Conservation (phyloP, 64 coral and sea anemone genomes). For the Stylophora pistillata region DNA sequence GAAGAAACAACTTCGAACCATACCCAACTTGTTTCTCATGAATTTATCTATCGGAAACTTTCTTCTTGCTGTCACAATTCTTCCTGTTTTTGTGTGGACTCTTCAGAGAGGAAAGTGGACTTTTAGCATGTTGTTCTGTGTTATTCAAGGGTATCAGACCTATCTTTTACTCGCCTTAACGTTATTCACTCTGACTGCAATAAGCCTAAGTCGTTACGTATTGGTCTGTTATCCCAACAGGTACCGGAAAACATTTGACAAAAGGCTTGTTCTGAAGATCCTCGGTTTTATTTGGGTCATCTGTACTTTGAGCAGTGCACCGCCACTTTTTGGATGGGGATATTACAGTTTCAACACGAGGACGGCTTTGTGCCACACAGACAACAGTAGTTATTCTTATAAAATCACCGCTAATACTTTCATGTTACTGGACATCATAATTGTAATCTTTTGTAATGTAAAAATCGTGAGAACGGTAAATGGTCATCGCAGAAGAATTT, state of each 20-base stretch:
- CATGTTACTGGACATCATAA: slow-evolving; percentile 27
- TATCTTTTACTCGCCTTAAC: slow-evolving; percentile 52
- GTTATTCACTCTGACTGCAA: slow-evolving; percentile 52
- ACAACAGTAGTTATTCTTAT: slow-evolving; percentile 23
- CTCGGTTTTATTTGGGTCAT: slow-evolving; percentile 54
- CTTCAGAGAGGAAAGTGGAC: slow-evolving; percentile 45
- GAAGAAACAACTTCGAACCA: slow-evolving; percentile 53
- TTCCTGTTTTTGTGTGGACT: slow-evolving; percentile 51
- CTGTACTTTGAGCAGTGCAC: slow-evolving; percentile 5
- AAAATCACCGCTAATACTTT: slow-evolving; percentile 18
- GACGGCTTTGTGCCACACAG: slow-evolving; percentile 49
- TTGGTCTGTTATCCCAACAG: slow-evolving; percentile 29
- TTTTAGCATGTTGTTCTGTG: slow-evolving; percentile 40
- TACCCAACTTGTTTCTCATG: slow-evolving; percentile 49
- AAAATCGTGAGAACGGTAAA: slow-evolving; percentile 32
- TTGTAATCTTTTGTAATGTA: slow-evolving; percentile 53
- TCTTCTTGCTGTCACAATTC: slow-evolving; percentile 34
- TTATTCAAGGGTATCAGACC: slow-evolving; percentile 35
- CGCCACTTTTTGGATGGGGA: slow-evolving; percentile 52
- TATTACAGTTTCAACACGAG: slow-evolving; percentile 37
- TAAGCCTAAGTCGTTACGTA: slow-evolving; percentile 63
- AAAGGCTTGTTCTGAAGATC: slow-evolving; percentile 27
- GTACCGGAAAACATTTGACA: slow-evolving; percentile 8
- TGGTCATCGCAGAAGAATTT: slow-evolving; percentile 21
- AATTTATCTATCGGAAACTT: slow-evolving; percentile 57